These are phyloP conservation scores for Morone saxatilis DNA, from an alignment of 2,113 vertebrate species.

Conservation along the genomic window DNA sequence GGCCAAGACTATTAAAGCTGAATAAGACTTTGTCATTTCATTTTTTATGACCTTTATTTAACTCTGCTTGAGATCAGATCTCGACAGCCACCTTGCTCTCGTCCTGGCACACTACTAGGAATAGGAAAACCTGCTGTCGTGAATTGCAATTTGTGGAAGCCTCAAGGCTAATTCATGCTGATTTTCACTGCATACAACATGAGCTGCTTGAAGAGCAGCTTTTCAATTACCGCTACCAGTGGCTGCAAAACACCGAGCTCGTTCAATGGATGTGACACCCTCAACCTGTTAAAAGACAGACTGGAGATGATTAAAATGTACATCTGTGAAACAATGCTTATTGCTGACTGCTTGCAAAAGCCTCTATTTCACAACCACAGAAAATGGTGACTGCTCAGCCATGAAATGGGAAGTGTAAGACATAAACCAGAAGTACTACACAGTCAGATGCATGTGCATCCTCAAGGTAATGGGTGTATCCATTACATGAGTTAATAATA, in stretches of 20 bases:
- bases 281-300: conserved; percentile 1
- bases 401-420: conserved; percentile 22
- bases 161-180: conserved; percentile 16
- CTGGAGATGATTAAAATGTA: neutral
- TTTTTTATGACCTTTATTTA: conserved; percentile 38
- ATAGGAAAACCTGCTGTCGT: conserved; percentile 6
- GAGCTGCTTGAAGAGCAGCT: conserved; percentile 28
- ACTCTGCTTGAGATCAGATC: conserved; percentile 28
- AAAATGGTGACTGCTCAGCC: neutral
- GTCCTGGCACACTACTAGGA: neutral
- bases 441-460: neutral
- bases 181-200: conserved; percentile 28
- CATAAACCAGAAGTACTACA: conserved; percentile 13
- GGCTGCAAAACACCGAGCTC: neutral
- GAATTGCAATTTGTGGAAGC: conserved; percentile 23
- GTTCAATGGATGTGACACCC: neutral
- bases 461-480: neutral
- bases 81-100: conserved; percentile 6
- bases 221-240: conserved; percentile 29
- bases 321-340: conserved; percentile 8
- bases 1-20: neutral
- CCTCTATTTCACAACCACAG: conserved; percentile 41
- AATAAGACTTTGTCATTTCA: conserved; percentile 12
- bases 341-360: conserved; percentile 20
- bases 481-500: conserved; percentile 10